Percentiles rank a stretch among this genome's conserved stretches.
These are phyloP conservation scores for Fragum fragum DNA, from an alignment of 2,888 invertebrate species.

Conservation along the genomic window DNA sequence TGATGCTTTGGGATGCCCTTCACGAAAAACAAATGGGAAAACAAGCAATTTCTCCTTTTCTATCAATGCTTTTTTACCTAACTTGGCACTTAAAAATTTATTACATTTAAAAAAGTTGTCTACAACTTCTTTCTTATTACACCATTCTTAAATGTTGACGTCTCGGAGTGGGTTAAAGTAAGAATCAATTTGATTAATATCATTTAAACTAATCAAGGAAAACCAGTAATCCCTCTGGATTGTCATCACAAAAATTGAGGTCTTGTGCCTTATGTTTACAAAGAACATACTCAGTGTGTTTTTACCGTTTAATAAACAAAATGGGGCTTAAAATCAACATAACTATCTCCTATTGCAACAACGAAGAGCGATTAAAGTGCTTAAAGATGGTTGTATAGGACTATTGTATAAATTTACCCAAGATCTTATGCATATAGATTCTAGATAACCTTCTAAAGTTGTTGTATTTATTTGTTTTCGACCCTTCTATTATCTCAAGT, in stretches of 20 bases:
- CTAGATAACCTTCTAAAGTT: conserved; percentile 60
- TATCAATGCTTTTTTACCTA: too few relatives aligned
- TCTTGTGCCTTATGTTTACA: conserved; percentile 29
- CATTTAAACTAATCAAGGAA: conserved; percentile 10
- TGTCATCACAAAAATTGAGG: conserved; percentile 23
- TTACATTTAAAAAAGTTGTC: too few relatives aligned
- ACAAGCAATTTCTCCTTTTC: too few relatives aligned
- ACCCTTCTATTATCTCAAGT: conserved; percentile 32
- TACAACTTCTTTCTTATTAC: too few relatives aligned
- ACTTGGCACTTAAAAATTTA: too few relatives aligned
- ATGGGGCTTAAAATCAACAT: conserved; percentile 35
- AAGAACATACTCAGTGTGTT: conserved; percentile 27
- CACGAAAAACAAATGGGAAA: too few relatives aligned
- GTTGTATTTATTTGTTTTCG: conserved; percentile 55
- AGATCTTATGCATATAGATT: conserved; percentile 66
- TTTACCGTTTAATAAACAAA: conserved; percentile 33
- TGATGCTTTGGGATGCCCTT: too few relatives aligned
- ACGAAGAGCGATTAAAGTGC: conserved; percentile 45
- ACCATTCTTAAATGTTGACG: too few relatives aligned
- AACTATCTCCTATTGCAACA: conserved; percentile 56
- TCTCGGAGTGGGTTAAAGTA: too few relatives aligned
- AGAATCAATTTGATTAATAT: conserved; percentile 10
- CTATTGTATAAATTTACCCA: conserved; percentile 68
- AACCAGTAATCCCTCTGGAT: conserved; percentile 9
- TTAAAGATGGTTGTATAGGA: conserved; percentile 52